phyloP scores from a whole-genome alignment of 2,113 vertebrate species.

The Paramisgurnus dabryanus region DNA sequence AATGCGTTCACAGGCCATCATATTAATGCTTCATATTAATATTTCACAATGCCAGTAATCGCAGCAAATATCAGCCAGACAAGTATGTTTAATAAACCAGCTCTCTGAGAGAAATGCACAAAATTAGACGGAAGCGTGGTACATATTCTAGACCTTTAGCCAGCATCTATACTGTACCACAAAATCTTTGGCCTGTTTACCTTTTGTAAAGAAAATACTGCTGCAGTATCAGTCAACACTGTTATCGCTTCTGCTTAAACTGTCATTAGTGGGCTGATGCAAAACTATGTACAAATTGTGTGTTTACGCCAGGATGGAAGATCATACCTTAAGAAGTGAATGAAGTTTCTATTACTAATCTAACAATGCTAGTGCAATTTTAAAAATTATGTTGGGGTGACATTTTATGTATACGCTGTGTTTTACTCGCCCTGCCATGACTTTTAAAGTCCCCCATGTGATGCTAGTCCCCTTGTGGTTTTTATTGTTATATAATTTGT shows the following conservation, averaged over 20 bases:
- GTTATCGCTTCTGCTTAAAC: constrained; percentile 5
- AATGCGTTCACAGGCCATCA: background rate
- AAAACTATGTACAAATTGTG: background rate
- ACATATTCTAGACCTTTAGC: no score
- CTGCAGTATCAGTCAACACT: constrained; percentile 38
- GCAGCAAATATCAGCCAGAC: constrained; percentile 56
- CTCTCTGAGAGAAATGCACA: background rate
- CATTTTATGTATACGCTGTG: constrained; percentile 28
- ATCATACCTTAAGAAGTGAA: background rate
- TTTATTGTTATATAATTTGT: no score
- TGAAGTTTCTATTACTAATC: no score
- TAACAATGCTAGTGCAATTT: no score
- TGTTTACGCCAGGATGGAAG: background rate
- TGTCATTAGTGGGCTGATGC: background rate
- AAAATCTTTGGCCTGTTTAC: background rate
- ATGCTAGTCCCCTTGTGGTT: no score
- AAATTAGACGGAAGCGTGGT: background rate
- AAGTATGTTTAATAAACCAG: constrained; percentile 63
- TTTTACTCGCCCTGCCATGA: constrained; percentile 42
- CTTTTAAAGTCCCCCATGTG: no score
- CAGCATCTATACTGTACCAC: background rate
- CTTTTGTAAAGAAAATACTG: background rate
- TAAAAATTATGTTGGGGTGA: background rate
- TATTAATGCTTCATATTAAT: background rate
- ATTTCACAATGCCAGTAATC: constrained; percentile 55